Percentiles rank a stretch among this genome's conserved stretches.
These are phyloP conservation scores for Eupsilia transversa DNA, from an alignment of 2,888 invertebrate species.

Conservation along the genomic window DNA sequence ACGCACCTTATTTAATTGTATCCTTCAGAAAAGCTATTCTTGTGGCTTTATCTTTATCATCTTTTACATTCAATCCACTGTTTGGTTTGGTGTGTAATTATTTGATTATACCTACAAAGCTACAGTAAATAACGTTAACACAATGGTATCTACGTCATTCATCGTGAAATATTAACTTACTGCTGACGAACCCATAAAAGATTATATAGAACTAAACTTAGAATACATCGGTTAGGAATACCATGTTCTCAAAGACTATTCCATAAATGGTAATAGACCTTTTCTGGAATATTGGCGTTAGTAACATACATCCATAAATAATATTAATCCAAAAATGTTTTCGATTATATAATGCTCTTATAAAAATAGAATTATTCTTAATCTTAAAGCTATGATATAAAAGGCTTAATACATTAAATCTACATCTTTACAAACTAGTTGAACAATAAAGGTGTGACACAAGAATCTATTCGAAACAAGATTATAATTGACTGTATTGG, in stretches of 20 bases:
- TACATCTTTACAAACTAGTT: conserved; percentile 17
- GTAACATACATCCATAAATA: background rate
- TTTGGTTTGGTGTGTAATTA: conserved; percentile 47
- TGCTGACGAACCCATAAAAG: conserved; percentile 9
- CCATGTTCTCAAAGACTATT: background rate
- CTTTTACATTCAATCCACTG: conserved; percentile 44
- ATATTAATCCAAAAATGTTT: background rate
- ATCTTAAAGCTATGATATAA: conserved; percentile 18
- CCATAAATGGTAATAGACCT: too few species aligned
- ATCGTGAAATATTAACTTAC: conserved; percentile 20
- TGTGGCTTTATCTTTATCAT: conserved; percentile 55
- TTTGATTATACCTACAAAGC: conserved; percentile 45
- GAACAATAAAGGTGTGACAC: conserved; percentile 32
- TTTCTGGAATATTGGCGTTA: background rate
- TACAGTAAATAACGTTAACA: conserved; percentile 26
- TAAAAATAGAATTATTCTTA: too few species aligned
- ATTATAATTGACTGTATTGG: conserved; percentile 63
- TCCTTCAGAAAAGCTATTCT: conserved; percentile 58
- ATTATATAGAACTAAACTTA: conserved; percentile 2
- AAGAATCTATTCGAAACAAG: conserved; percentile 48
- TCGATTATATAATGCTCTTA: background rate
- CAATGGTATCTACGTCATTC: conserved; percentile 39
- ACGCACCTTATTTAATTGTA: conserved; percentile 53
- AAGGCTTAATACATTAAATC: conserved; percentile 18
- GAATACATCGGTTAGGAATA: background rate